Percentiles rank a stretch among this genome's conserved stretches.
phyloP scores from a whole-genome alignment of 1,140 invertebrate genomes.

The Dryas iulia region DNA sequence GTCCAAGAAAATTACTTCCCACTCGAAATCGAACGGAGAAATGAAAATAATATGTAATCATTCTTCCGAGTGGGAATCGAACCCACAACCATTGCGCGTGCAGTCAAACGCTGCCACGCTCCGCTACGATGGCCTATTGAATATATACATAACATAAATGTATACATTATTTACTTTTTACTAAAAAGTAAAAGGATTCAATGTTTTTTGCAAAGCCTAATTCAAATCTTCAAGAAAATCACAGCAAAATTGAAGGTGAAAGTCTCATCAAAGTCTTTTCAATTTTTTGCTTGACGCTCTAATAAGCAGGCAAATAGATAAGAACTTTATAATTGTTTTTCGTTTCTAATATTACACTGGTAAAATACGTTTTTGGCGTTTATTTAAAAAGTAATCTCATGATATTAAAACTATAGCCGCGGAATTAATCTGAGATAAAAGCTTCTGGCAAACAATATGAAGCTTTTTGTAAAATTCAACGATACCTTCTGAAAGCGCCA shows the following conservation, averaged over 20 bases:
- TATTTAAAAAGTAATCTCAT: background rate
- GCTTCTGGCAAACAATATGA: background rate
- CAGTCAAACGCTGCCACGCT: too few species aligned
- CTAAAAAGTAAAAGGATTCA: background rate
- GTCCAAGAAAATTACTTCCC: too few species aligned
- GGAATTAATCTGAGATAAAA: background rate
- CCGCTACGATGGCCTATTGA: too few species aligned
- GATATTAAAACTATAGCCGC: background rate
- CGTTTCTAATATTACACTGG: background rate
- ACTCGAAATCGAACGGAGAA: too few species aligned
- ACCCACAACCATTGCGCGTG: too few species aligned
- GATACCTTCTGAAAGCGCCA: background rate
- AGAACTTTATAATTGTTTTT: slow-evolving; percentile 6
- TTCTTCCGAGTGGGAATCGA: too few species aligned
- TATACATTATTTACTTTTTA: too few species aligned
- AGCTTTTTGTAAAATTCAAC: background rate
- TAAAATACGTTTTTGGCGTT: background rate
- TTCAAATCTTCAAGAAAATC: background rate
- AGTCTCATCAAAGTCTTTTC: slow-evolving; percentile 14
- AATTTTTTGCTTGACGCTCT: slow-evolving; percentile 7
- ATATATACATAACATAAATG: too few species aligned
- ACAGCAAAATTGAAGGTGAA: slow-evolving; percentile 9
- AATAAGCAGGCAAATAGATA: slow-evolving; percentile 17
- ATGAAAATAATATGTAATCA: too few species aligned
- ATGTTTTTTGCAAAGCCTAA: background rate